These are phyloP conservation scores for Baryphthengus martii DNA, from an alignment of 2,113 vertebrate genomes.

Conservation along the genomic window DNA sequence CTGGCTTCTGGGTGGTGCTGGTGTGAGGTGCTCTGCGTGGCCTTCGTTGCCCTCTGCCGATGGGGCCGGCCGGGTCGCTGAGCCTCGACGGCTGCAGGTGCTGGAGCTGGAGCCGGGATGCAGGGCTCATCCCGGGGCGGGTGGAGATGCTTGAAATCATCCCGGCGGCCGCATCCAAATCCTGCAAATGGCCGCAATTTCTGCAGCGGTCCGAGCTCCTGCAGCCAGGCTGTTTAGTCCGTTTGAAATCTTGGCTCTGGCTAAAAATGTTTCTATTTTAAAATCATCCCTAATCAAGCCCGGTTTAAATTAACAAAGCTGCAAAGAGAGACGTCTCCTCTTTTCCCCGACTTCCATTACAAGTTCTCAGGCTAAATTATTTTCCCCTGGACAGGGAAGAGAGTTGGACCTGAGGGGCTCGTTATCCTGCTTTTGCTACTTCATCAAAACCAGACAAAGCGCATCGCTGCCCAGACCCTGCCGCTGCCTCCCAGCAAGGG, in stretches of 20 bases:
- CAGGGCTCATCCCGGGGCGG: not conserved
- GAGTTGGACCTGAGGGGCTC: not conserved
- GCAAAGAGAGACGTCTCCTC: not conserved
- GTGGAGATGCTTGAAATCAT: not conserved
- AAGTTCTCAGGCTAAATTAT: not conserved
- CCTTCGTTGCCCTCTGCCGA: slow-evolving; percentile 62
- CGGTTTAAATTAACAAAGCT: not conserved
- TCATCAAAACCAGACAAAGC: not conserved
- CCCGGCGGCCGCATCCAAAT: not conserved
- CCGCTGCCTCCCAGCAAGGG: not conserved
- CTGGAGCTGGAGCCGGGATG: not conserved
- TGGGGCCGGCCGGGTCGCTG: not conserved
- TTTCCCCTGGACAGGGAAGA: not conserved
- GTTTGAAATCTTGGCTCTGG: not conserved
- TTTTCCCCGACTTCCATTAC: not conserved
- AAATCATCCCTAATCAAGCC: not conserved
- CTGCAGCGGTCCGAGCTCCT: not conserved
- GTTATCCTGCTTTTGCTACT: not conserved
- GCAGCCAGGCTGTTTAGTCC: not conserved
- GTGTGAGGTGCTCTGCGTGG: not conserved
- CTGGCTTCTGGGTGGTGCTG: not conserved
- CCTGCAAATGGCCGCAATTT: not conserved
- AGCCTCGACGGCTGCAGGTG: not conserved
- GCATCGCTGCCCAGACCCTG: not conserved
- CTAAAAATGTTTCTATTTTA: not conserved